Evolutionary conservation across 2,113 vertebrate genomes (phyloP).

Genomic region (Odontophorus gujanensis): DNA sequence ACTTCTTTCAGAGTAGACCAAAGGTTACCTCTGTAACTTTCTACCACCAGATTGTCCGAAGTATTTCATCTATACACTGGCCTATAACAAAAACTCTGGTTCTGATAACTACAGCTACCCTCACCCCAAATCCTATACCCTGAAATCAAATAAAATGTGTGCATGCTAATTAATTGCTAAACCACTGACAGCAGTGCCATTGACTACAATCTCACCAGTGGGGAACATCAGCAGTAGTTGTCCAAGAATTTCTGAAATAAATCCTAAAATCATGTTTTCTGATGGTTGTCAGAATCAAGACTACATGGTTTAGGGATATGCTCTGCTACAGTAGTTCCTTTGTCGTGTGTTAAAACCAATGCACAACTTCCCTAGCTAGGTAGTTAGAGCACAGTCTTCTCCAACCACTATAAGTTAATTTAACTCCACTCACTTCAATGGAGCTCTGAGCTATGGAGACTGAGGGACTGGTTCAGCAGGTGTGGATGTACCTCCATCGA

Average conservation of each 20-base stretch:
- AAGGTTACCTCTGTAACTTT: neutral
- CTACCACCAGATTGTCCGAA: neutral
- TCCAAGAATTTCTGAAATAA: neutral
- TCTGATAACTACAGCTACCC: neutral
- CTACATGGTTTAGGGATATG: neutral
- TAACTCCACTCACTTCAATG: neutral
- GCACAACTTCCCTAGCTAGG: neutral
- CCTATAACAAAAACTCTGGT: fast-evolving
- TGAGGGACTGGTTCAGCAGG: neutral
- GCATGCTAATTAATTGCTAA: neutral
- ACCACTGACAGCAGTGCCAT: fast-evolving
- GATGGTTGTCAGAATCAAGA: neutral
- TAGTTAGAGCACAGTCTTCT: fast-evolving
- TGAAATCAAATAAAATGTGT: neutral
- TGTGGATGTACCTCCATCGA: neutral
- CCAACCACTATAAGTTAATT: fast-evolving
- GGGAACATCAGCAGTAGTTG: neutral
- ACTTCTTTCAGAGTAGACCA: neutral
- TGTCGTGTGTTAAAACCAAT: fast-evolving
- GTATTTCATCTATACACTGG: neutral
- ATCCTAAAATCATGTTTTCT: fast-evolving
- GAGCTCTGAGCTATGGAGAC: neutral
- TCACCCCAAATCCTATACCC: neutral
- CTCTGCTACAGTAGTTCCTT: neutral
- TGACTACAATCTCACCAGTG: fast-evolving